Evolutionary conservation across 2,888 invertebrate species (phyloP).

Genomic region (Brenthis daphne): DNA sequence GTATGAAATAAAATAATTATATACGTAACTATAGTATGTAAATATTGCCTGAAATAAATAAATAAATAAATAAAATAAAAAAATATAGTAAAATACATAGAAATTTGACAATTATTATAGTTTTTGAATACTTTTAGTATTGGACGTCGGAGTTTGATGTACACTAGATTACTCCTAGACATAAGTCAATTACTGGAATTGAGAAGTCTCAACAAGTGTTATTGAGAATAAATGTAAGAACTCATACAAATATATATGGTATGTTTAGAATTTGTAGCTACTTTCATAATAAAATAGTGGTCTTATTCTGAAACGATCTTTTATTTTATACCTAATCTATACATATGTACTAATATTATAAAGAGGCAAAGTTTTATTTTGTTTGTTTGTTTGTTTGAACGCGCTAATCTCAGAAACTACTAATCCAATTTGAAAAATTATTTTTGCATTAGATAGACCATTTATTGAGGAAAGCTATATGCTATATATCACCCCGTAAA

Average conservation of each 20-base stretch:
- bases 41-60: too few species aligned
- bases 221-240: slow-evolving; percentile 6
- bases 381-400: too few species aligned
- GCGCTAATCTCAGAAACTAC: too few species aligned
- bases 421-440: too few species aligned
- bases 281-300: slow-evolving; percentile 33
- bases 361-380: too few species aligned
- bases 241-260: slow-evolving; percentile 3
- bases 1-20: slow-evolving; percentile 9
- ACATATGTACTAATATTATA: too few species aligned
- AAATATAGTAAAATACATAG: background rate
- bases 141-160: slow-evolving; percentile 14
- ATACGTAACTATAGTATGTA: background rate
- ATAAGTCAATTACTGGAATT: slow-evolving; percentile 10
- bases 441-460: too few species aligned
- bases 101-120: slow-evolving; percentile 5
- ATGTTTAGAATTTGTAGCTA: slow-evolving; percentile 23
- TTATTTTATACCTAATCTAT: slow-evolving; percentile 15
- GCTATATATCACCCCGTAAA: too few species aligned
- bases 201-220: background rate
- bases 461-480: too few species aligned
- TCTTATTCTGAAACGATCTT: slow-evolving; percentile 7
- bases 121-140: slow-evolving; percentile 27
- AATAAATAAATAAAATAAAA: too few species aligned
- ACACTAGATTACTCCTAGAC: slow-evolving; percentile 12